phyloP scores from a whole-genome alignment of 2,797 vertebrate genomes.

The Siniperca undulata region DNA sequence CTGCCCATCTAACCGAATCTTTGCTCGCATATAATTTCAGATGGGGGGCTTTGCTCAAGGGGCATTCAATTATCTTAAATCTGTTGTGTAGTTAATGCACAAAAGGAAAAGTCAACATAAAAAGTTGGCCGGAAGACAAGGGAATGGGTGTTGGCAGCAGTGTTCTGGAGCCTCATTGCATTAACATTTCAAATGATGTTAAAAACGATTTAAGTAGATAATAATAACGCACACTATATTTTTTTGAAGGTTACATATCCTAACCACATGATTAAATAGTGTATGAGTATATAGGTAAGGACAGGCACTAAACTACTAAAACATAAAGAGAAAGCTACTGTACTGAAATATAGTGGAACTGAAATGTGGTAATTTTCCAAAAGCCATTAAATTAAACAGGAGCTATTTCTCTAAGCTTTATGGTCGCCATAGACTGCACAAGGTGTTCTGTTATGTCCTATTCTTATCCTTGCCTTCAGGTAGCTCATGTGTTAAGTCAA shows the following conservation, averaged over 20 bases:
- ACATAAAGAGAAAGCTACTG: conserved; percentile 54
- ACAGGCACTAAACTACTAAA: conserved; percentile 48
- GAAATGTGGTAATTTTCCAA: conserved; percentile 75
- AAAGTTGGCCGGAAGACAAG: conserved; percentile 68
- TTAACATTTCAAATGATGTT: conserved; percentile 67
- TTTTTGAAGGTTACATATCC: conserved; percentile 44
- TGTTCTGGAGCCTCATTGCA: conserved; percentile 38
- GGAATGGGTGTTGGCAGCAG: conserved; percentile 44
- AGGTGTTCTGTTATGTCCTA: conserved; percentile 78
- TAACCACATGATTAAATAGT: conserved; percentile 52
- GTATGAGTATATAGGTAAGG: conserved; percentile 45
- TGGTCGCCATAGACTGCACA: conserved; percentile 65
- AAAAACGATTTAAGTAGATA: conserved; percentile 58
- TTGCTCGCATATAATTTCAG: conserved; percentile 71
- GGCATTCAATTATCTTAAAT: conserved; percentile 77
- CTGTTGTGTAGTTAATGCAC: conserved; percentile 70
- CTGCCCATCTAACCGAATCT: conserved; percentile 79
- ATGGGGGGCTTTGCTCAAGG: conserved; percentile 71
- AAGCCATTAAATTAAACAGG: conserved; percentile 79
- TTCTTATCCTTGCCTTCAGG: conserved; percentile 84
- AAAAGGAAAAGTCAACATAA: conserved; percentile 70
- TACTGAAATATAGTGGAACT: conserved; percentile 68
- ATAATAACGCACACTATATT: conserved; percentile 51
- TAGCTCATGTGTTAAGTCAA: conserved; percentile 82
- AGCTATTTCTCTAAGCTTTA: conserved; percentile 79